Evolutionary conservation across 2,113 vertebrate species (phyloP), one percentile per base, ranked within the genome.

Genomic region (Poicephalus gulielmi): DNA sequence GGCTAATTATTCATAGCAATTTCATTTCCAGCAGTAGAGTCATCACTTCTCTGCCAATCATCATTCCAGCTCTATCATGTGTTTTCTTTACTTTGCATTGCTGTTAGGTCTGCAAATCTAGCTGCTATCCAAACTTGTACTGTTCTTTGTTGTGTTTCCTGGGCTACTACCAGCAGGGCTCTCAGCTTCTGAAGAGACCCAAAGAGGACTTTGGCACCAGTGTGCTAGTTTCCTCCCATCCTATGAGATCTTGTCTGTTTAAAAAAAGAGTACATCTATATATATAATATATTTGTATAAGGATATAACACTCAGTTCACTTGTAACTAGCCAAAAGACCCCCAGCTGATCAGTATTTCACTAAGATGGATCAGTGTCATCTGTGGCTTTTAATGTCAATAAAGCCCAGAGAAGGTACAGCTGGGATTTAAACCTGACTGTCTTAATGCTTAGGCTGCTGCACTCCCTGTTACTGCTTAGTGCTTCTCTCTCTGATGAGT

Each of bases 1-100:
- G 87, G 52, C 67, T 94, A 80, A 96, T 95, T 97, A 94, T 95
- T 95, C 95, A 80, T 31, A 83, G 59, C 87, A 69, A 78, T 95
- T 96, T 76, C 79, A 91, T 91, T 80, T 95, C 59, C 53, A 95
- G 93, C 84, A 73, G n/a, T 33, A 74, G 33, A 82, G 30, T 68
- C 49, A 49, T 70, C 81, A 37, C 18, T 52, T 67, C 50, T 57
- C 70, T 96, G 94, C 71, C 92, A 90, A 17, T 95, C 82, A 83
- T 93, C 46, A 17, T 46, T 46, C 57, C 33, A 35, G 33, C 57
- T 59, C 75, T 78, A 7, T 7, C 57, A n/a, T 1, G 7, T 77
- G 46, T 73, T 93, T 86, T 59, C 17, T 74, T 92, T 67, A 23
- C 78, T 91, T n/a, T 53, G 67, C 59, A 35, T 41, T 24, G n/a